Evolutionary conservation across 1,140 invertebrate species (phyloP).

Genomic region (Cherax quadricarinatus): DNA sequence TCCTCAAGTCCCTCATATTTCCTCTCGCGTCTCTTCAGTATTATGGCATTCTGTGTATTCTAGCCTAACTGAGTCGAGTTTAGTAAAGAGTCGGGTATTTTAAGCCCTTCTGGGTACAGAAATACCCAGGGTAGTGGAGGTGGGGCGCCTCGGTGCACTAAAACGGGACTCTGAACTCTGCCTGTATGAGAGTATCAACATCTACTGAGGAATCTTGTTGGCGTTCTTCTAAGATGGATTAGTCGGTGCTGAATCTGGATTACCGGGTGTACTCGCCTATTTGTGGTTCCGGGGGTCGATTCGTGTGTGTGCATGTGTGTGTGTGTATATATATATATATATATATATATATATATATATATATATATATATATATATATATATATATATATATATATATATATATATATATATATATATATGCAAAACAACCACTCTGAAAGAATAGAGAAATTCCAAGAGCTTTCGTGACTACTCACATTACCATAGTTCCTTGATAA

Average conservation of each 20-base stretch:
- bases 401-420: too few relatives aligned
- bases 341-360: constrained; percentile 51
- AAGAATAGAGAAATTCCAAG: too few relatives aligned
- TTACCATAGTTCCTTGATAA: too few relatives aligned
- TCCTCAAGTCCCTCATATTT: not conserved
- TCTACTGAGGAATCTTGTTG: too few relatives aligned
- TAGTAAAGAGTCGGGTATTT: not conserved
- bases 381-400: constrained; percentile 12
- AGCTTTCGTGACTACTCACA: too few relatives aligned
- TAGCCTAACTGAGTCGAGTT: not conserved
- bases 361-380: constrained; percentile 43
- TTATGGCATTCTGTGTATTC: constrained; percentile 1
- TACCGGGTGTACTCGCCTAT: too few relatives aligned
- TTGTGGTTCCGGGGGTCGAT: not conserved
- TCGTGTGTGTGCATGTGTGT: not conserved
- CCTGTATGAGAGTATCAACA: too few relatives aligned
- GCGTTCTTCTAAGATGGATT: too few relatives aligned
- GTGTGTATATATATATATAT: constrained; percentile 44
- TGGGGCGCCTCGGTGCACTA: not conserved
- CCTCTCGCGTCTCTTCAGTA: not conserved
- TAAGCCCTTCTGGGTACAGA: not conserved
- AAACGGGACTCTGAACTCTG: not conserved
- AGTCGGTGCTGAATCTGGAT: too few relatives aligned
- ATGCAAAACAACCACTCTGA: too few relatives aligned
- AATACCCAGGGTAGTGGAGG: not conserved